Evolutionary conservation across 2,797 vertebrate species (phyloP), one percentile per base, ranked within the genome.

Genomic region (Chromobotia macracanthus): DNA sequence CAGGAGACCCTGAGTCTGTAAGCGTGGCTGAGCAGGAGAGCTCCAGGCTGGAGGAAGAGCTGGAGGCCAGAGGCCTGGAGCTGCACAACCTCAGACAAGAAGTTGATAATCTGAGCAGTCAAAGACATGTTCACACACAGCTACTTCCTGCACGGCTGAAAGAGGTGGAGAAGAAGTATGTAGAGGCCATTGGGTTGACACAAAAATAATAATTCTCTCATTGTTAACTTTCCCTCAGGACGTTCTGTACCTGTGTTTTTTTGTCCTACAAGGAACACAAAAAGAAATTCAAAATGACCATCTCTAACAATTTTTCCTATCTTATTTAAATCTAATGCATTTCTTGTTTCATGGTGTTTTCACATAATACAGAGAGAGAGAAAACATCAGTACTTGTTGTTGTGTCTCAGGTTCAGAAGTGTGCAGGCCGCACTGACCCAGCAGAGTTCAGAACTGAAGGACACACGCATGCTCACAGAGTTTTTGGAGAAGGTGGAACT

Each of bases 401-500:
- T 61, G 28, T 78, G 41, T 44, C 44, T 16, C 82, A 97, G 96
- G 90, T 91, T 95, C 86, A 90, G 88, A 67, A 80, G 55, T 0
- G 91, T 96, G 70, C 93, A 94, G 79, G 91, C 87, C 15, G 90
- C 92, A 0, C 84, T 97, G 86, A 92, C 80, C 78, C 93, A 89
- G 83, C 94, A 94, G 82, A 93, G 90, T 6, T 93, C 94, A 0
- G 91, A 95, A 86, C 90, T 96, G 81, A 91, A 92, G 72, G 95
- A 96, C 89, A 95, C 95, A 0, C 88, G 95, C 56, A 95, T 96
- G 91, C 92, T 96, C 77, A 94, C 94, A 0, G 95, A 96, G 87
- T 96, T 96, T 87, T 89, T 97, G 88, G 94, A 96, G 89, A 93
- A 93, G 0, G 91, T 96, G 83, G 94, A 95, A 85, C 88, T 94